Base-by-base conservation (phyloP, 2,113 vertebrate genomes). In the Xiphophorus couchianus region DNA sequence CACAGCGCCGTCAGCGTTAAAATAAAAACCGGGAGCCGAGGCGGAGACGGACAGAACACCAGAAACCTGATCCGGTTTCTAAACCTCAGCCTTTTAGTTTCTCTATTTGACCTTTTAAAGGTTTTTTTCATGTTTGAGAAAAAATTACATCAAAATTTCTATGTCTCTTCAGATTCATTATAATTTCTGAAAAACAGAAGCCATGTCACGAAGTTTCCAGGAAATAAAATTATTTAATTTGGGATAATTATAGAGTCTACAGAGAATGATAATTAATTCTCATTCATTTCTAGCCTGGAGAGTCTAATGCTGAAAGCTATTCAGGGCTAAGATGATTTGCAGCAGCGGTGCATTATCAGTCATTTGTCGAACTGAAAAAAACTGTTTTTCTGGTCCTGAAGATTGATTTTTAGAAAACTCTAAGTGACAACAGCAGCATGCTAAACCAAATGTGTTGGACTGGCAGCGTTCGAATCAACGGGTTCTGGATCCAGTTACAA, bases 201-300 rank as follows among this genome's bases (percentile, higher is more conserved):
- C 1, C 71, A 30, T 2, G 33, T 31, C 39, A 29, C 30, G 42
- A 66, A 37, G 62, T 66, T 82, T 69, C 71, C 31, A 35, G 37
- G 60, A 69, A 61, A 63, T 30, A 25, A 48, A 68, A 70, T 37
- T 1, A 67, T 44, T 29, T 64, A 67, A 77, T 67, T 64, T 17
- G 70, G 28, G 13, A 66, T 76, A 86, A 82, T 80, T 76, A 85
- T 37, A 60, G 39, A 42, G 33, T 33, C 51, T 58, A 71, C 54
- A 31, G 9, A 66, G 66, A 58, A 64, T 51, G 68, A 51, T 70
- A 73, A 84, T 80, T 73, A 39, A 66, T 68, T 58, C 30, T 48
- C 15, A 37, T 74, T 74, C 3, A 71, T 58, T 73, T 81, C 33
- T 28, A 42, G 25, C 33, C 15, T 6, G 62, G 78, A 63, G 78